Base-by-base conservation (phyloP, 2,113 vertebrate species). In the crab-eating macaque (Macaca fascicularis) region DNA sequence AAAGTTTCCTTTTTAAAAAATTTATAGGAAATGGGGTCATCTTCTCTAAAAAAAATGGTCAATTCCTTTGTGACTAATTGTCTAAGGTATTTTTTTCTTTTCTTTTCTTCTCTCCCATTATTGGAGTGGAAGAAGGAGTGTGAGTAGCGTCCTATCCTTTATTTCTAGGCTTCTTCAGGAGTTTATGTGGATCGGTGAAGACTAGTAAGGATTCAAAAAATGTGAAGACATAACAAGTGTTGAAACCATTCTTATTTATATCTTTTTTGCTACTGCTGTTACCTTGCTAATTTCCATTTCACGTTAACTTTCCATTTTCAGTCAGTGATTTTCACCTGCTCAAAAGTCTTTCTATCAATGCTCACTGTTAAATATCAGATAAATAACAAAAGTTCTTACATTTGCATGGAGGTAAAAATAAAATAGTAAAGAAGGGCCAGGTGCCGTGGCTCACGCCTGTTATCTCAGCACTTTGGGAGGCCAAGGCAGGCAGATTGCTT, bases 1-100 rank as follows among this genome's bases (percentile, higher is more conserved):
- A 95, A 80, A 96, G 3, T 74, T 87, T 82, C 45, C 38, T 92
- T 96, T 25, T 81, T 92, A 52, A 76, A 95, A 93, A 93, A 61
- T 92, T 87, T 96, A 75, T 95, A 95, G 89, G 92, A 95, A 92
- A 69, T 79, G 43, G 35, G 50, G 2, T 78, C 9, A 90, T 67
- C 40, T 69, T 69, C 27, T 40, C 69, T 70, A n/a, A 61, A 70
- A 90, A 82, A 94, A 30, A 64, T 6, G 50, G 4, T 69, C 57
- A 84, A 12, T 90, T 93, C 19, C 52, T 38, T 82, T 90, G 52
- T 38, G 84, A 32, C 38, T 13, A 92, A 84, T 86, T 84, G 55
- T 30, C 20, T 32, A 84, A 20, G 5, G 1, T 81, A 45, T 92
- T 76, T 75, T 85, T 76, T 17, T 57, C 55, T 64, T 75, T 35